Evolutionary conservation across 2,113 vertebrate species (phyloP).

Genomic region (Carassius gibelio): DNA sequence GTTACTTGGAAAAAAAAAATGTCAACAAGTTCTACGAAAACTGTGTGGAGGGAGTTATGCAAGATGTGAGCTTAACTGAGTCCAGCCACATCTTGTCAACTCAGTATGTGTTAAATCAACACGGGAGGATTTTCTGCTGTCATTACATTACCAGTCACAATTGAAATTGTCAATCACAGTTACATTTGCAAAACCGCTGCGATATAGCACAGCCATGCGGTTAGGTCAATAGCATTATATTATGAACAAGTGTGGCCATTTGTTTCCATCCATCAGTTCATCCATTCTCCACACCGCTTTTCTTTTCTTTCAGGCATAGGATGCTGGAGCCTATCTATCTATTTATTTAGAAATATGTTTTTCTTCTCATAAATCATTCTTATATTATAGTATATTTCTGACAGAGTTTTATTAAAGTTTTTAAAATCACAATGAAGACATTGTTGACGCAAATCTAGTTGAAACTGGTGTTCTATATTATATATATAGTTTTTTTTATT

Average conservation of each 20-base stretch:
- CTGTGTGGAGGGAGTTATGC: slow-evolving; percentile 2
- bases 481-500: no score
- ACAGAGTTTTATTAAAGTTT: no score
- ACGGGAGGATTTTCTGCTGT: not conserved
- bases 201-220: not conserved
- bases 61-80: slow-evolving; percentile 17
- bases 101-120: not conserved
- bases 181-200: not conserved
- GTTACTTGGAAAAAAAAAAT: not conserved
- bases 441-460: no score
- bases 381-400: not conserved
- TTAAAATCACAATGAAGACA: not conserved
- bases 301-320: not conserved
- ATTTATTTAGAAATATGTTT: not conserved
- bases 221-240: not conserved
- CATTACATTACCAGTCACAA: not conserved
- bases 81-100: slow-evolving; percentile 11
- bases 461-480: no score
- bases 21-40: not conserved
- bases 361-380: not conserved
- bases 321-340: not conserved
- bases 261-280: not conserved
- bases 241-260: not conserved
- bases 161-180: slow-evolving; percentile 20
- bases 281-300: not conserved